A percentile compares a stretch with the other conserved stretches of the same genome.
Evolutionary conservation across 2,888 invertebrate species (phyloP).

Genomic region (Brachycybe producta): DNA sequence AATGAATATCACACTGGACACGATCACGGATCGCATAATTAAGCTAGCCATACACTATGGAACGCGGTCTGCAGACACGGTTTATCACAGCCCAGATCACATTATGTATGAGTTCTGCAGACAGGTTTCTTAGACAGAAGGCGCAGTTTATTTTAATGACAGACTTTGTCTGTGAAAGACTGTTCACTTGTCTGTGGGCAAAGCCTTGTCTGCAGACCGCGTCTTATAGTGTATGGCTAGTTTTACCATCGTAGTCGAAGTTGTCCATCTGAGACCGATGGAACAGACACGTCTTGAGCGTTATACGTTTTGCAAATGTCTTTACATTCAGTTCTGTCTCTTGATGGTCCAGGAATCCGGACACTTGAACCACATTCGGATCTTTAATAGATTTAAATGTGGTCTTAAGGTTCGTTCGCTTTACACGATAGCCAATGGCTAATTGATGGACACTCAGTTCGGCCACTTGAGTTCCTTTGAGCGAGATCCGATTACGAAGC

Average conservation of each 20-base stretch:
- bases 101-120: no score
- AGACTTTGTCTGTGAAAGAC: no score
- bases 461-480: neutral
- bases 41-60: no score
- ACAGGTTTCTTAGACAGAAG: no score
- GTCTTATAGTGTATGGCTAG: no score
- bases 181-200: no score
- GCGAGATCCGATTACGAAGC: neutral
- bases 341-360: conserved; percentile 6
- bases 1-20: no score
- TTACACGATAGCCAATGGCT: conserved; percentile 1
- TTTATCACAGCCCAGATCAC: no score
- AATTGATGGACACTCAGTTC: neutral
- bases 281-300: conserved; percentile 5
- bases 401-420: neutral
- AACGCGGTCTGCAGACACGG: no score
- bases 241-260: conserved; percentile 2
- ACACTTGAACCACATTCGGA: neutral
- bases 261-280: conserved; percentile 4
- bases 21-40: no score
- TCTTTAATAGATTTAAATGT: neutral
- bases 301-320: neutral
- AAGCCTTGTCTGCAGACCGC: no score
- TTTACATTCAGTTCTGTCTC: neutral
- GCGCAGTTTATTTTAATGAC: no score